Evolutionary conservation across 2,113 vertebrate species (phyloP).

Genomic region (Ivindomyrus marchei): DNA sequence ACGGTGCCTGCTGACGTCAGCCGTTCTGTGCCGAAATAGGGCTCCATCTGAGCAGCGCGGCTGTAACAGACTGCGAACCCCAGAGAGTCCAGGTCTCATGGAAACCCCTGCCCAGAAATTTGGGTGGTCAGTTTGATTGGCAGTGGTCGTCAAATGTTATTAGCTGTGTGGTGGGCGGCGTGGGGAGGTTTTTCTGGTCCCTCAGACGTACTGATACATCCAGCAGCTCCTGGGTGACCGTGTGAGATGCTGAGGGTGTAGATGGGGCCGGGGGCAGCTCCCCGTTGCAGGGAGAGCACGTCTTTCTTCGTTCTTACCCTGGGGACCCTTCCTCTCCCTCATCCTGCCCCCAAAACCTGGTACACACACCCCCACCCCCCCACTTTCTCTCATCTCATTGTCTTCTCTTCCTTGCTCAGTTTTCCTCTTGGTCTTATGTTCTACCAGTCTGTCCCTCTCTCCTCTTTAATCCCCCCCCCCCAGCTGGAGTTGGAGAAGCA

Average conservation of each 20-base stretch:
- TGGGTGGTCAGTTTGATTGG: background rate
- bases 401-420: background rate
- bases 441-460: background rate
- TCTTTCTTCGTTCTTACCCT: background rate
- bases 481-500: conserved; percentile 92
- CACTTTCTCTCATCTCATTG: background rate
- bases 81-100: background rate
- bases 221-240: background rate
- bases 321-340: background rate
- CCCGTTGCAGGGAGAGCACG: background rate
- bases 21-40: background rate
- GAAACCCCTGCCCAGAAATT: background rate
- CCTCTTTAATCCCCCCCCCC: background rate
- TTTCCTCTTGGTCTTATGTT: background rate
- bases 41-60: background rate
- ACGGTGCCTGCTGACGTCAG: background rate
- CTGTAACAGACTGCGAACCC: background rate
- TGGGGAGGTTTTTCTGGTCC: background rate
- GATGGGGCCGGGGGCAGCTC: background rate
- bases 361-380: background rate
- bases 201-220: background rate
- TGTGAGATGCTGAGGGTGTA: background rate
- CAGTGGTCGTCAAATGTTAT: background rate
- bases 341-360: background rate
- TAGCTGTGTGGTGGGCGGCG: background rate